phyloP scores from a whole-genome alignment of 2,888 invertebrate genomes.

The Trichogramma evanescens region DNA sequence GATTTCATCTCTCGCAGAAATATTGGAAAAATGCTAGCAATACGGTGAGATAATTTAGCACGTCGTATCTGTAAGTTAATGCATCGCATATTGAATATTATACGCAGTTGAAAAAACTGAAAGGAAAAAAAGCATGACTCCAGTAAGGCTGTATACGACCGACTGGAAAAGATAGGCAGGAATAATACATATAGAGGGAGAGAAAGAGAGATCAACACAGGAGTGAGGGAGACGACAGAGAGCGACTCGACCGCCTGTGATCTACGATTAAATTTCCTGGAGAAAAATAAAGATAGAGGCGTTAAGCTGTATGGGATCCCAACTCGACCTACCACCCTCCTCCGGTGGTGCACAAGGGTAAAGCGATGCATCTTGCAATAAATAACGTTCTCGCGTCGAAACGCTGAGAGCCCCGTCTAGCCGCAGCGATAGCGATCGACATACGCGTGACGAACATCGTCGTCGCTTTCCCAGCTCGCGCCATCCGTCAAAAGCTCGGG shows the following conservation, averaged over 20 bases:
- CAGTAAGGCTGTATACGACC: too few relatives aligned
- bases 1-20: too few relatives aligned
- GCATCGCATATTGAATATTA: too few relatives aligned
- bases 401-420: neutral
- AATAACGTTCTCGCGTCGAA: constrained; percentile 15
- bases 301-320: too few relatives aligned
- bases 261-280: constrained; percentile 24
- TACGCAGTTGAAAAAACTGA: too few relatives aligned
- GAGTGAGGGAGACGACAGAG: neutral
- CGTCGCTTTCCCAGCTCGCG: neutral
- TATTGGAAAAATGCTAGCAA: too few relatives aligned
- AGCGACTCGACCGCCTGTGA: constrained; percentile 9
- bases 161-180: too few relatives aligned
- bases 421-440: neutral
- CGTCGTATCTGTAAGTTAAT: too few relatives aligned
- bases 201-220: neutral
- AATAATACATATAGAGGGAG: neutral
- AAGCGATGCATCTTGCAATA: constrained; percentile 22
- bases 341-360: constrained; percentile 15
- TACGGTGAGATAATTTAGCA: too few relatives aligned
- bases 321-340: too few relatives aligned
- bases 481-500: too few relatives aligned
- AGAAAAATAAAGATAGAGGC: constrained; percentile 4
- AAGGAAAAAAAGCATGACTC: too few relatives aligned
- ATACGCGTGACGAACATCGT: neutral